These are phyloP conservation scores for Microtus pennsylvanicus DNA, from an alignment of 2,113 vertebrate species.

Conservation along the genomic window DNA sequence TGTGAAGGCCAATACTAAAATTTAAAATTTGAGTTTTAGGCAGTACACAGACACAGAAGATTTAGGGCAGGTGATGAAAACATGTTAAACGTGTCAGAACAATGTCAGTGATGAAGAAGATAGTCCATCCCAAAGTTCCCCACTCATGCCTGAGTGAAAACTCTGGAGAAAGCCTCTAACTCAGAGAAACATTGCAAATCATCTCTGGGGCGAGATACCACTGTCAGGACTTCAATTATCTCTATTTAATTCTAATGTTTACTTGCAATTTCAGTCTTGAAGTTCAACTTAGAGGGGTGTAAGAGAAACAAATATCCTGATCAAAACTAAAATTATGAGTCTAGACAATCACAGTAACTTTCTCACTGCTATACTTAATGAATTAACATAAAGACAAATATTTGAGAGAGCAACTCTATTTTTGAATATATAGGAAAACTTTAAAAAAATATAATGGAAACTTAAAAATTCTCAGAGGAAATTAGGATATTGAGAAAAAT, in stretches of 20 bases:
- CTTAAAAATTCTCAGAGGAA: background rate
- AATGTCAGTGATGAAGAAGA: background rate
- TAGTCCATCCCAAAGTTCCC: background rate
- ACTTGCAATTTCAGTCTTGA: background rate
- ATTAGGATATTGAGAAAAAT: background rate
- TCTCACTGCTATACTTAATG: background rate
- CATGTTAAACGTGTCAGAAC: background rate
- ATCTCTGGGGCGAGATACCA: background rate
- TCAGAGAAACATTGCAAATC: background rate
- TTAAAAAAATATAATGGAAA: constrained; percentile 33
- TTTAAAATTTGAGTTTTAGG: background rate
- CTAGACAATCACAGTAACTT: background rate
- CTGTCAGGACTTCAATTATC: background rate
- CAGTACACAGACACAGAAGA: background rate
- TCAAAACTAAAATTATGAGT: background rate
- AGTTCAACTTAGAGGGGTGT: background rate
- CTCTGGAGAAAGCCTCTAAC: background rate
- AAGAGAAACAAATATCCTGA: background rate
- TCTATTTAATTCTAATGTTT: background rate
- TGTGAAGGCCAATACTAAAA: background rate
- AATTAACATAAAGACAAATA: background rate
- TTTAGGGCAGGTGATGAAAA: background rate
- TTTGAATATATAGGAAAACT: background rate
- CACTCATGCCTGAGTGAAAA: background rate
- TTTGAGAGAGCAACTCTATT: background rate